Evolutionary conservation across 2,888 invertebrate genomes (phyloP), one percentile per base, ranked within the genome.

Genomic region (Harmothoe impar): DNA sequence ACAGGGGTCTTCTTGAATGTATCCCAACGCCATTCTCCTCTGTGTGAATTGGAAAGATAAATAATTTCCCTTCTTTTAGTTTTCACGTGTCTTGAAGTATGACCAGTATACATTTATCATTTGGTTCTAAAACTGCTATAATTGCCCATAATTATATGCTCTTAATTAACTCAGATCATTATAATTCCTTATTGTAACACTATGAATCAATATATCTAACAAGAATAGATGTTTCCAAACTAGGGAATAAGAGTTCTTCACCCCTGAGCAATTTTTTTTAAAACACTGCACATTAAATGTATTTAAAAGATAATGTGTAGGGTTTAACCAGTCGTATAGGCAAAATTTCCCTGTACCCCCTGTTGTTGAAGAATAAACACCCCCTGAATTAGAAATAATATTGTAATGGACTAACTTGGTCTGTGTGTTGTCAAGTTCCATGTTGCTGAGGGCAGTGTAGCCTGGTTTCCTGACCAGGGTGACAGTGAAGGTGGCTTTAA

Each of bases 401-500:
- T n/a, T n/a, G n/a, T n/a, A n/a, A n/a, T n/a, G n/a, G n/a, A 43
- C 81, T n/a, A 7, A 81, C 81, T 20, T 81, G 20, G 17, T 81
- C 12, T 0, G 10, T 0, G 33, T 81, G 0, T 12, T 10, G 23
- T 86, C 86, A 0, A 31, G 31, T 0, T 62, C 35, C 31, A 33
- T 89, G 25, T 89, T 89, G 43, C 68, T 43, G 68, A 89, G 72
- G 25, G 89, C 62, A 15, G n/a, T n/a, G n/a, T 25, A 89, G 35
- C 62, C n/a, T 7, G 17, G 68, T 68, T 33, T 89, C 1, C 89
- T 15, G 20, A 33, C 72, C 15, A 89, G 35, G 1, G 89, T 68
- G 5, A 89, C 43, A 25, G 62, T 89, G 43, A 89, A 89, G 25
- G 89, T 89, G 68, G 89, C 89, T n/a, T 89, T 89, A 31, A 89